Base-by-base conservation (phyloP, 2,888 invertebrate genomes). In the Endomychus coccineus region DNA sequence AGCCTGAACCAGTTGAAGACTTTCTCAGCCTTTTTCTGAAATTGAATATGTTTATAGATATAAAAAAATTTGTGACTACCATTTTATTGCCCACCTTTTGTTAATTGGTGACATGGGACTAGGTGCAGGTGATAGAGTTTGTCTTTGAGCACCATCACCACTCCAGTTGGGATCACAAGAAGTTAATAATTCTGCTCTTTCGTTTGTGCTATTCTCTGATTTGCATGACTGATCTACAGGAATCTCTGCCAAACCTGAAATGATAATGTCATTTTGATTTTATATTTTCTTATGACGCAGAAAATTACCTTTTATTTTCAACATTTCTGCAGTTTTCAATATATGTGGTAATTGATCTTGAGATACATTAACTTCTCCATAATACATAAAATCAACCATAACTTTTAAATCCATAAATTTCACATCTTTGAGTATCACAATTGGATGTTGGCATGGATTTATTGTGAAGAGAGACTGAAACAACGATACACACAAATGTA, bases 331-430 rank as follows among this genome's bases (percentile, higher is more conserved):
- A 15, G 88, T 88, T 73, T 89, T 77, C 41, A 79, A 67, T 51
- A 81, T 77, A 66, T 79, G 77, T 41, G 86, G 86, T 52, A 90
- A 68, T 59, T 88, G 86, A 53, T 89, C 88, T 59, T 89, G 86
- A 2, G 88, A 86, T 16, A 91, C 88, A 64, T 90, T 89, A 4
- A 91, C 89, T 71, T 89, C 89, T 0, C 91, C 91, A 54, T 85
- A 85, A 62, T 91, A 91, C 84, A 91, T 90, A 59, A 90, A 91
- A 58, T 89, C 87, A 6, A 90, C 86, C 76, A 90, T 84, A 16
- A 84, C 85, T 58, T 84, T 83, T 39, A 90, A 73, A 65, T 90
- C 88, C 31, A 80, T 76, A 58, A 83, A 89, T 54, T 84, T 82
- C 6, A 90, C 85, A 71, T 90, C 89, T 64, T 89, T 90, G 28